Conservation (phyloP, 2,113 vertebrate genomes). For the Microcebus jonahi region DNA sequence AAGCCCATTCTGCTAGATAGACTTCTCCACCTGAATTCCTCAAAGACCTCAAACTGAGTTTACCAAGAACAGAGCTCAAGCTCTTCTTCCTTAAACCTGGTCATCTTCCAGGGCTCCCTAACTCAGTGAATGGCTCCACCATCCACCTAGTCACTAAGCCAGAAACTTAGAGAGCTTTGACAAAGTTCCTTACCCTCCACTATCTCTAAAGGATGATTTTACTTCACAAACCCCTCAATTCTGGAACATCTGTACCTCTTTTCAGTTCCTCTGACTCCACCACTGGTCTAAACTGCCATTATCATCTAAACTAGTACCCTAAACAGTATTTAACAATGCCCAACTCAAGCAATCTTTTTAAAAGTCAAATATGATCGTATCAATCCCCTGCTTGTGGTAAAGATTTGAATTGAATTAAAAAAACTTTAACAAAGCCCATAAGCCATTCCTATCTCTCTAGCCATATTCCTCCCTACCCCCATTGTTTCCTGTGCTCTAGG, state of each 20-base stretch:
- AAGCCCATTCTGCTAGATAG: neutral
- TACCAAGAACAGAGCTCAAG: constrained; percentile 36
- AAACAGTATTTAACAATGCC: neutral
- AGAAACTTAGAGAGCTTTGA: constrained; percentile 10
- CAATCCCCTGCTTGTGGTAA: neutral
- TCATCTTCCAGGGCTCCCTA: neutral
- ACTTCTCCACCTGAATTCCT: neutral
- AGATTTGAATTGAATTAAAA: neutral
- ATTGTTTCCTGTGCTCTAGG: neutral
- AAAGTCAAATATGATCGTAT: neutral
- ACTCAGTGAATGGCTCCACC: neutral
- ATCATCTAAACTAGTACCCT: neutral
- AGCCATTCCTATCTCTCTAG: neutral
- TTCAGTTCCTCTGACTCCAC: neutral
- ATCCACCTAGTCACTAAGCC: neutral
- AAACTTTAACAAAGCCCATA: neutral
- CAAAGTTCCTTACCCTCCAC: neutral
- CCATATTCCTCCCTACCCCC: neutral
- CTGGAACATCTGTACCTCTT: neutral
- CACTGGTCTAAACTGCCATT: neutral
- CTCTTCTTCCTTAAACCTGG: neutral
- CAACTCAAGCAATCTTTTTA: neutral
- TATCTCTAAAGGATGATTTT: neutral
- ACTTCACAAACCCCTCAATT: neutral
- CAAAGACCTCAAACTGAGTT: constrained; percentile 8